A percentile compares a stretch with the other conserved stretches of the same genome.
These are phyloP conservation scores for Caenorhabditis becei DNA, from an alignment of 2,888 invertebrate species.

Conservation along the genomic window DNA sequence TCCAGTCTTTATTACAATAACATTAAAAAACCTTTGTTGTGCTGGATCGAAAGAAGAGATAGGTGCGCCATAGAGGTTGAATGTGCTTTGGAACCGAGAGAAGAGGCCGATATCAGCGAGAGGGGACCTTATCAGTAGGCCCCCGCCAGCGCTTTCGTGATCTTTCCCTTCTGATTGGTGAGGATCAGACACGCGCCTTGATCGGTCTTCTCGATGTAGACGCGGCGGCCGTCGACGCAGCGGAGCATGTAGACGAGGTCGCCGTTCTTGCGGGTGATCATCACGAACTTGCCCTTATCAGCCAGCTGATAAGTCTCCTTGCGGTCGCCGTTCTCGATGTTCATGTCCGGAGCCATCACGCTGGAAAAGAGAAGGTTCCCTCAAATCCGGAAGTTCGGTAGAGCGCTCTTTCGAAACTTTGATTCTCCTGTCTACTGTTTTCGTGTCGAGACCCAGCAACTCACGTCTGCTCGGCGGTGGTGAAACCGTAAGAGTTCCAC, in stretches of 20 bases:
- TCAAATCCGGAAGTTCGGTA: no score
- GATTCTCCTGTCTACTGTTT: no score
- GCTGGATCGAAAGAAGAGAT: no score
- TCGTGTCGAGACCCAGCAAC: no score
- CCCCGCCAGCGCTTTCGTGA: constrained; percentile 49
- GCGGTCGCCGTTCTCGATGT: constrained; percentile 32
- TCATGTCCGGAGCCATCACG: constrained; percentile 46
- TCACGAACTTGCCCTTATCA: constrained; percentile 55
- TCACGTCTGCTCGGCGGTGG: background rate
- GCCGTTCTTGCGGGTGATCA: constrained; percentile 36
- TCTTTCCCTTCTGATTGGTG: constrained; percentile 33
- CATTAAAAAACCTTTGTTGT: no score
- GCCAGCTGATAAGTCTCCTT: constrained; percentile 22
- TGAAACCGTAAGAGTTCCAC: background rate
- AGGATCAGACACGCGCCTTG: constrained; percentile 37
- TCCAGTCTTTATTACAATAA: background rate
- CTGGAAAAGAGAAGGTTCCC: background rate
- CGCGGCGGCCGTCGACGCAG: constrained; percentile 56
- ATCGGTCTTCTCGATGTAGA: constrained; percentile 44
- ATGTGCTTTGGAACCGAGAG: no score
- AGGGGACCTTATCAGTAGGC: constrained; percentile 28
- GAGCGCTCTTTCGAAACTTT: no score
- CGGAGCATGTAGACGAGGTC: constrained; percentile 54
- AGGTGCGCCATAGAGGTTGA: no score
- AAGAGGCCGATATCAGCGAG: no score